Base-by-base conservation (phyloP, 2,113 vertebrate genomes). In the Progne subis region DNA sequence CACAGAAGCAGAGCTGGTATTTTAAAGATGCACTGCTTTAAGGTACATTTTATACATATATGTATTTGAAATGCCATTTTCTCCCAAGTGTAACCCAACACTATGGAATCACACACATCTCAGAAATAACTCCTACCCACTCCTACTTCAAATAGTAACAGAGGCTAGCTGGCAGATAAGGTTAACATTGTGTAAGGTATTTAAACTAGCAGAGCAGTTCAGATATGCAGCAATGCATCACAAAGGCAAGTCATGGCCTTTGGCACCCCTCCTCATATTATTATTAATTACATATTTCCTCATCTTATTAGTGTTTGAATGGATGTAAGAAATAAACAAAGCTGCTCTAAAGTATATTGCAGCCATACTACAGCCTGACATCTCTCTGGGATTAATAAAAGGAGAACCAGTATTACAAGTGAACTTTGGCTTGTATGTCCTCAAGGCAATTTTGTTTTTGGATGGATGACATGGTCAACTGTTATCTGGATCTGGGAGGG, bases 201-300 rank as follows among this genome's bases (percentile, higher is more conserved):
- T 70, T 80, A 82, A 93, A 90, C 72, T n/a, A 72, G 32, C 82
- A 83, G 47, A 86, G 69, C 53, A 86, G 72, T 83, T 93, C 82
- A 94, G 93, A 61, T 94, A 75, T 39, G 37, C 64, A 90, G 86
- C 57, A 75, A 78, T 60, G 57, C 49, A 71, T 86, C 85, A 88
- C 0, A 0, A 92, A 88, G 46, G n/a, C 56, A 93, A 94, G 74
- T 75, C 79, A 46, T 23, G 65, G 90, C 82, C 85, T 90, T 94
- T 92, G 76, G 71, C 82, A 95, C 44, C 52, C 70, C 41, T 74
- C 43, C 29, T 90, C 64, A 25, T 64, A 53, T 34, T 59, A 82
- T 92, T 94, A 91, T 88, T 94, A 96, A 92, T 91, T 93, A 81
- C 11, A 0, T 43, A 86, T 92, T 93, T 95, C 83, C 56, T 90